Evolutionary conservation across 1,140 invertebrate genomes (phyloP).

Genomic region (Drosophila paulistorum): DNA sequence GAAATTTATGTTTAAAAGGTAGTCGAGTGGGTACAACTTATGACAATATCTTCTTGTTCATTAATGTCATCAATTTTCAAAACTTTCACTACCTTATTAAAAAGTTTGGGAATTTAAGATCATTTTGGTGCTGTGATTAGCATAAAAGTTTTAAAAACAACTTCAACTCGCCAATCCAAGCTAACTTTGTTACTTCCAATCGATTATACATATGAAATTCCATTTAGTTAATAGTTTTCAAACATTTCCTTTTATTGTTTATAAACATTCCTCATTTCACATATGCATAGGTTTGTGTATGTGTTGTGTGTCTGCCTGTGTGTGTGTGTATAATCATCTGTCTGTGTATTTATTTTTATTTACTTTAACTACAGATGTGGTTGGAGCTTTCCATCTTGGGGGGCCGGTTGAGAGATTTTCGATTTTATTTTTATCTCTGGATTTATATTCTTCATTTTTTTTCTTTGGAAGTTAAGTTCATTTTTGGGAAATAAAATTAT

Average conservation of each 20-base stretch:
- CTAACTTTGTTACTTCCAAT: too few species aligned
- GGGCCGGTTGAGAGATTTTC: slow-evolving; percentile 13
- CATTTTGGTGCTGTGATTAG: too few species aligned
- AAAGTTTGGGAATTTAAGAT: too few species aligned
- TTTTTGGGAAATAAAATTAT: slow-evolving; percentile 69
- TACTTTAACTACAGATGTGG: slow-evolving; percentile 52
- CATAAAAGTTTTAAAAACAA: too few species aligned
- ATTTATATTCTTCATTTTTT: slow-evolving; percentile 47
- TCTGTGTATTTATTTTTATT: background rate
- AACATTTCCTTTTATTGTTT: slow-evolving; percentile 77
- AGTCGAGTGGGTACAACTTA: too few species aligned
- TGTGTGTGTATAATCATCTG: slow-evolving; percentile 13
- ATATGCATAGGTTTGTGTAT: slow-evolving; percentile 45
- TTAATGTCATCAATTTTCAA: too few species aligned
- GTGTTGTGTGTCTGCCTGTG: background rate
- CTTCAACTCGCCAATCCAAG: too few species aligned
- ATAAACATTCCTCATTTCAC: slow-evolving; percentile 75
- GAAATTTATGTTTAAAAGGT: too few species aligned
- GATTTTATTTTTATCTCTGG: slow-evolving; percentile 22
- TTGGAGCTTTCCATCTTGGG: slow-evolving; percentile 29
- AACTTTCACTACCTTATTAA: too few species aligned
- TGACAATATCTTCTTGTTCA: too few species aligned
- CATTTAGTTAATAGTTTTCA: slow-evolving; percentile 61
- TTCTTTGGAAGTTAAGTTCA: slow-evolving; percentile 64
- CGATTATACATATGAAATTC: background rate